These are phyloP conservation scores for Anthophora plumipes DNA, from an alignment of 2,888 invertebrate species.

Conservation along the genomic window DNA sequence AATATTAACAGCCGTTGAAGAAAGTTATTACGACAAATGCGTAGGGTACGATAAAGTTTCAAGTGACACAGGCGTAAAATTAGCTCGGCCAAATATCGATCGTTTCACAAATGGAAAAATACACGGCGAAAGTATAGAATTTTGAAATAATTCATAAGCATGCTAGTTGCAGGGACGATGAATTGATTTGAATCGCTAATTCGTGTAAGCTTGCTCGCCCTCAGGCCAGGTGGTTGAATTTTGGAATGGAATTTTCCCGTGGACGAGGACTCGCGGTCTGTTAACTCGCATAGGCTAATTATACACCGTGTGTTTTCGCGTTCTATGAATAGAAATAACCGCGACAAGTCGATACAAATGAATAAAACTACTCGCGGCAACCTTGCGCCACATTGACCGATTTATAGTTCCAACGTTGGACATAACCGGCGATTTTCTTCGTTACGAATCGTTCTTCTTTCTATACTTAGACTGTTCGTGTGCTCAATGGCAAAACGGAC, in stretches of 20 bases:
- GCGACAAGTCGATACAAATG: conserved; percentile 46
- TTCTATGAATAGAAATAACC: conserved; percentile 66
- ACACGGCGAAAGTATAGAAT: too few relatives aligned
- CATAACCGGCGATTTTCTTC: not conserved
- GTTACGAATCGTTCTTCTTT: not conserved
- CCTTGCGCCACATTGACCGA: conserved; percentile 67
- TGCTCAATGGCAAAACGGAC: not conserved
- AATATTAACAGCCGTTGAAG: too few relatives aligned
- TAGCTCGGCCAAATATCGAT: too few relatives aligned
- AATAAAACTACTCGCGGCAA: conserved; percentile 59
- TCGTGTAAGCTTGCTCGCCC: not conserved
- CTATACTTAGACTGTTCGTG: not conserved
- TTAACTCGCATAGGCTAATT: conserved; percentile 46
- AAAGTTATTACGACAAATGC: too few relatives aligned
- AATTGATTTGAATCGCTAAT: not conserved
- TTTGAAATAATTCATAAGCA: too few relatives aligned
- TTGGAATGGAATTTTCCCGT: not conserved
- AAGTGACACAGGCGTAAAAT: too few relatives aligned
- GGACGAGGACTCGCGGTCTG: not conserved
- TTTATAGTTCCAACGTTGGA: conserved; percentile 43
- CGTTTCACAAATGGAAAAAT: too few relatives aligned
- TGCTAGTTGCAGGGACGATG: too few relatives aligned
- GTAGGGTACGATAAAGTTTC: too few relatives aligned
- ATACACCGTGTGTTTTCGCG: conserved; percentile 30
- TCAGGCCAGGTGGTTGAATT: conserved; percentile 1